Evolutionary conservation across 2,888 invertebrate species (phyloP).

Genomic region (Xylota sylvarum): DNA sequence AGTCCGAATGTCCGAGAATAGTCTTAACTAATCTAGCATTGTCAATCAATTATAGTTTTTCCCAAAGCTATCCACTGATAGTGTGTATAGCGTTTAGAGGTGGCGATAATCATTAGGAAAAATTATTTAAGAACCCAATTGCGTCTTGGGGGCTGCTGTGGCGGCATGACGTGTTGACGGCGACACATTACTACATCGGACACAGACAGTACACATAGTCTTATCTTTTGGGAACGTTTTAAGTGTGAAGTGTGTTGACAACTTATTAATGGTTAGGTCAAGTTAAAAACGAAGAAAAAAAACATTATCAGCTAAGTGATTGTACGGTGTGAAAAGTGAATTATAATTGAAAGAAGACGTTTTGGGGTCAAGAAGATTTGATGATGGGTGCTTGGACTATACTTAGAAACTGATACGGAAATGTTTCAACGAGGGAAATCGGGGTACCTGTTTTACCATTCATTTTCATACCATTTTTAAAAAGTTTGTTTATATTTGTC

Average conservation of each 20-base stretch:
- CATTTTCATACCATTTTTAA: no score
- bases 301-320: conserved; percentile 42
- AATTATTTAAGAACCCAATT: conserved; percentile 1
- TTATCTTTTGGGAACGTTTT: conserved; percentile 53
- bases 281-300: conserved; percentile 3
- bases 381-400: neutral
- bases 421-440: neutral
- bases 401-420: neutral
- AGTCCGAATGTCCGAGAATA: neutral
- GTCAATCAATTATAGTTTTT: neutral
- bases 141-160: conserved; percentile 15
- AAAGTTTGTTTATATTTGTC: neutral
- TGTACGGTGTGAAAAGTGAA: conserved; percentile 31
- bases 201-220: neutral
- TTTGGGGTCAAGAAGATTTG: conserved; percentile 35
- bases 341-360: conserved; percentile 2
- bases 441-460: neutral
- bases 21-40: neutral
- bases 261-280: conserved; percentile 51
- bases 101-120: neutral
- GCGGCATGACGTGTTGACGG: neutral
- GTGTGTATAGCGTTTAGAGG: neutral
- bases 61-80: neutral
- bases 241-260: conserved; percentile 60
- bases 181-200: conserved; percentile 18